These are phyloP conservation scores for Eledona agricola DNA, from an alignment of 2,888 invertebrate species.

Conservation along the genomic window DNA sequence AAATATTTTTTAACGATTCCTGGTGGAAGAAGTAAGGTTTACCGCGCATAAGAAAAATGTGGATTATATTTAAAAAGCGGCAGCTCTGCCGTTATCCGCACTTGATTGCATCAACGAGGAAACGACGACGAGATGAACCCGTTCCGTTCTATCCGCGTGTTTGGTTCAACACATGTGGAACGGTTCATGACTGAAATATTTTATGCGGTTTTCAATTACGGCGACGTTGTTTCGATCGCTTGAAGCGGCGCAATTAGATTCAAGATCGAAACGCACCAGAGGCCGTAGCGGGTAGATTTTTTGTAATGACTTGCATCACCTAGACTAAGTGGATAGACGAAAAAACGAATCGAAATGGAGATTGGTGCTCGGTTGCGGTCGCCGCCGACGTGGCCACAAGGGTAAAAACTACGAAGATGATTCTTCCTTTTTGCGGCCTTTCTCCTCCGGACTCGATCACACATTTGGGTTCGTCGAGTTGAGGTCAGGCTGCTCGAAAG, in stretches of 20 bases:
- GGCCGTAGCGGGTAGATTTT: slow-evolving; percentile 17
- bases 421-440: slow-evolving; percentile 1
- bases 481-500: slow-evolving; percentile 1
- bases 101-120: slow-evolving; percentile 26
- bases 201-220: slow-evolving; percentile 31
- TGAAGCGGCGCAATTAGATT: slow-evolving; percentile 19
- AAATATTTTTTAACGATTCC: too few relatives aligned
- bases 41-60: too few relatives aligned
- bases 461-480: too few relatives aligned
- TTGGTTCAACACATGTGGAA: slow-evolving; percentile 23
- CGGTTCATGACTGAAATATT: slow-evolving; percentile 28
- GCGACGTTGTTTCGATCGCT: too few relatives aligned
- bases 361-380: slow-evolving; percentile 1
- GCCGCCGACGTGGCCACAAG: slow-evolving; percentile 12
- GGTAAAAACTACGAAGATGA: slow-evolving; percentile 5
- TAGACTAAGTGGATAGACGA: slow-evolving; percentile 8
- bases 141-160: slow-evolving; percentile 22
- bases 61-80: slow-evolving; percentile 8
- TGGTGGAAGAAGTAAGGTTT: too few relatives aligned
- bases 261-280: slow-evolving; percentile 9
- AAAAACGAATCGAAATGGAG: slow-evolving; percentile 18
- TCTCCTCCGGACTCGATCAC: too few relatives aligned
- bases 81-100: slow-evolving; percentile 13
- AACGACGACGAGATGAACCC: slow-evolving; percentile 27
- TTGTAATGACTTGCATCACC: slow-evolving; percentile 20